Conservation (phyloP, 2,888 invertebrate species). For the Drosophila suboccidentalis region DNA sequence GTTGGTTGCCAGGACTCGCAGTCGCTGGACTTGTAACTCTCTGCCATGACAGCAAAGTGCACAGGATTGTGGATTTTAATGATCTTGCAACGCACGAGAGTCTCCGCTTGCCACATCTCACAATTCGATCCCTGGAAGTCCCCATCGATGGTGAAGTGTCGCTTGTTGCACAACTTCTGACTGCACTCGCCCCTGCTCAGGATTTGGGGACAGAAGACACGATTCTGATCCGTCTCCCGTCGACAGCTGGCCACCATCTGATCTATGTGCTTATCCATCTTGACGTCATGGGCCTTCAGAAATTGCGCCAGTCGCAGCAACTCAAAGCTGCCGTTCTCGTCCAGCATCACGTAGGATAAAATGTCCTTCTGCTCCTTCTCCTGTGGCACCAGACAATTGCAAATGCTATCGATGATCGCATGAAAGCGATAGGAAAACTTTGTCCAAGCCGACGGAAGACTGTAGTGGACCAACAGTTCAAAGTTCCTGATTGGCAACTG, state of each 20-base stretch:
- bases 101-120: constrained; percentile 10
- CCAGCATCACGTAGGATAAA: constrained; percentile 45
- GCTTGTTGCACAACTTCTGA: constrained; percentile 26
- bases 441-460: constrained; percentile 50
- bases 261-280: constrained; percentile 3
- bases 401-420: constrained; percentile 34
- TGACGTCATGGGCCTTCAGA: constrained; percentile 41
- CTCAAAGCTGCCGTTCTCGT: constrained; percentile 36
- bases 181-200: constrained; percentile 45
- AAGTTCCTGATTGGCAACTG: constrained; percentile 6
- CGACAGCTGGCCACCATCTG: constrained; percentile 23
- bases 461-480: constrained; percentile 54
- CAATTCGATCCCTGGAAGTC: constrained; percentile 24
- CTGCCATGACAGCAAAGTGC: constrained; percentile 45
- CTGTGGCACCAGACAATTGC: constrained; percentile 32
- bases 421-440: constrained; percentile 51
- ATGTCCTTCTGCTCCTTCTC: background rate
- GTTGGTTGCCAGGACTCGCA: constrained; percentile 36
- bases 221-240: background rate
- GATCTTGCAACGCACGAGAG: constrained; percentile 41
- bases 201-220: constrained; percentile 24
- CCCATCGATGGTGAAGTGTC: constrained; percentile 23
- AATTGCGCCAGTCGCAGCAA: constrained; percentile 39
- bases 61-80: constrained; percentile 31
- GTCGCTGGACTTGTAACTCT: constrained; percentile 20